Evolutionary conservation across 2,888 invertebrate species (phyloP), one percentile per base, ranked within the genome.

Genomic region (Pegoplata infirma): DNA sequence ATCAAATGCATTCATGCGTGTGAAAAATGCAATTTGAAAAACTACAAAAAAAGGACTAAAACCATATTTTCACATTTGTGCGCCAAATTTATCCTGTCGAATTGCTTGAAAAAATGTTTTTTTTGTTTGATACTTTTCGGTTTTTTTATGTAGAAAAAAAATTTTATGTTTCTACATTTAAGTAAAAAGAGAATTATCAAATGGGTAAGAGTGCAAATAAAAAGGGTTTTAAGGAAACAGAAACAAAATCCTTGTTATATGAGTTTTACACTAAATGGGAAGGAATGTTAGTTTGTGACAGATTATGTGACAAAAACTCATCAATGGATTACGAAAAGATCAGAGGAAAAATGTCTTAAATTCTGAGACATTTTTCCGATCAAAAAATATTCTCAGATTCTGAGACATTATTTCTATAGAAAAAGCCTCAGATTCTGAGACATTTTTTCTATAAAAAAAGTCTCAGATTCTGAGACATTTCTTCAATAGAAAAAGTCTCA

Each of bases 11-110:
- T 53, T 66, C 69, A 55, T 69, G 78, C 66, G 59, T 78, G 66
- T 53, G 17, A 74, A 69, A 74, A 78, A 66, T 61, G 66, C 53
- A 78, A 78, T 78, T 74, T 53, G 14, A 64, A 12, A 46, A 46
- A 55, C 28, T 53, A n/a, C 7, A 46, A n/a, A 32, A 61, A 28
- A 46, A 55, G 25, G 53, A 73, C 46, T 47, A 32, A 68, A 73
- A 64, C 14, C 51, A 68, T 69, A 78, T 59, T 73, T 64, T 64
- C 23, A 58, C 63, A 69, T 73, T 73, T 73, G 63, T 68, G 46
- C 51, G 32, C 47, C 59, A 78, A 74, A 61, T 69, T 69, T 64
- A 61, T 64, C 53, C 64, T 69, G 46, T 61, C 68, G 74, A 73
- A 64, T 64, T 40, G 46, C 36, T n/a, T 6, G 21, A 2, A 7